phyloP scores from a whole-genome alignment of 2,113 vertebrate genomes.

The Paramisgurnus dabryanus region DNA sequence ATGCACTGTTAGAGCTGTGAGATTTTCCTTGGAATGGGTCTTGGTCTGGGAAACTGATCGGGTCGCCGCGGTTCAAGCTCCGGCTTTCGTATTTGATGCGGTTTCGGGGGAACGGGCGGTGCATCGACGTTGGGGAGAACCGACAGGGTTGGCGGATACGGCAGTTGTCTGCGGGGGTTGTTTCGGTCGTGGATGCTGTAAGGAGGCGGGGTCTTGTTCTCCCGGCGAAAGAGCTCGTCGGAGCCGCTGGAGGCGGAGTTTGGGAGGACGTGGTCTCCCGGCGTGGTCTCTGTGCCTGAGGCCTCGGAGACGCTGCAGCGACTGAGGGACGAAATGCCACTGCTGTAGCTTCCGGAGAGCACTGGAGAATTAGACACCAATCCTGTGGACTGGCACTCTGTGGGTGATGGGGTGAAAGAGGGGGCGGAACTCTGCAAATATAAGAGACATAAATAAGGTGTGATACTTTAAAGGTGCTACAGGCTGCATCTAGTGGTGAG shows the following conservation, averaged over 20 bases:
- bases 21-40: slow-evolving; percentile 93
- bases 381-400: slow-evolving; percentile 88
- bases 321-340: slow-evolving; percentile 95
- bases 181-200: slow-evolving; percentile 93
- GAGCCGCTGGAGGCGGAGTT: slow-evolving; percentile 76
- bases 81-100: slow-evolving; percentile 83
- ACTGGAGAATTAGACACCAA: slow-evolving; percentile 89
- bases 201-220: slow-evolving; percentile 93
- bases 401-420: slow-evolving; percentile 92
- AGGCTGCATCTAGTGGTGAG: too few species aligned
- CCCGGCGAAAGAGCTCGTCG: slow-evolving; percentile 86
- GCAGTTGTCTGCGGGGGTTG: slow-evolving; percentile 85
- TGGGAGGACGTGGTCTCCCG: slow-evolving; percentile 72
- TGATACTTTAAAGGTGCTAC: too few species aligned
- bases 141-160: slow-evolving; percentile 93
- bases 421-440: slow-evolving; percentile 78
- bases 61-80: slow-evolving; percentile 80
- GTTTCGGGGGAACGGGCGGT: slow-evolving; percentile 92
- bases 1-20: slow-evolving; percentile 87
- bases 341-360: slow-evolving; percentile 96
- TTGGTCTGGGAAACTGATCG: slow-evolving; percentile 81
- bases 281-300: slow-evolving; percentile 86
- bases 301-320: slow-evolving; percentile 94
- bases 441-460: slow-evolving; percentile 14
- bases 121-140: slow-evolving; percentile 82